Evolutionary conservation across 2,797 vertebrate genomes (phyloP).

Genomic region (Xiphorhynchus erythropygius): DNA sequence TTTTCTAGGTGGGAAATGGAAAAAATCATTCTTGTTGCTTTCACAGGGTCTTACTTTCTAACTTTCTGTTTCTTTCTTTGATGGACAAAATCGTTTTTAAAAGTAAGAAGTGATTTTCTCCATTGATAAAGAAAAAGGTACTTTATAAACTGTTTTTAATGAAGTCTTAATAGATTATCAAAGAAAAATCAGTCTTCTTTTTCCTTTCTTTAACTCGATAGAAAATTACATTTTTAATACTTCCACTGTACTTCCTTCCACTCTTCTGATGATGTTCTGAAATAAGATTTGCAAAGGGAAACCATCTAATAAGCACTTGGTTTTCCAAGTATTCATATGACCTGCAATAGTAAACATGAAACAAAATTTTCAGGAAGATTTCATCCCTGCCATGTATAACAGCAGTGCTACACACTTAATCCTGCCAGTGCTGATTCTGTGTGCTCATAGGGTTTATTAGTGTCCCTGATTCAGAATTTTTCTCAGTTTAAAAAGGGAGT

Average conservation of each 20-base stretch:
- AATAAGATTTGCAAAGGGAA: background rate
- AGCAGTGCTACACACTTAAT: background rate
- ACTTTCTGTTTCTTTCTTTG: background rate
- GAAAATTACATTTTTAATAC: background rate
- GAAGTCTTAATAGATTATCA: background rate
- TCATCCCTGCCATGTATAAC: background rate
- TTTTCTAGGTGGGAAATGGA: background rate
- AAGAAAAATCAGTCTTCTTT: background rate
- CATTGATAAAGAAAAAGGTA: background rate
- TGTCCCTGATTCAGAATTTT: background rate
- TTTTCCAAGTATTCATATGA: background rate
- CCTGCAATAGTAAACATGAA: background rate
- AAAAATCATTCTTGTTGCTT: background rate
- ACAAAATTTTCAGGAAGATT: background rate
- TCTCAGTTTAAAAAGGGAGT: background rate
- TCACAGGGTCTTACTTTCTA: background rate
- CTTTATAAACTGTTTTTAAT: background rate
- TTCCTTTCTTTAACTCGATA: background rate
- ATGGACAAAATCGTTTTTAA: background rate
- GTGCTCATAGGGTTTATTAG: background rate
- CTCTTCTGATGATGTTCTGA: background rate
- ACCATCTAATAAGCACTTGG: fast-evolving
- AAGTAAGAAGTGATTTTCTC: background rate
- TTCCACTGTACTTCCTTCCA: background rate
- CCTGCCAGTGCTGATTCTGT: background rate